These are phyloP conservation scores for Noctua comes DNA, from an alignment of 2,888 invertebrate species.

Conservation along the genomic window DNA sequence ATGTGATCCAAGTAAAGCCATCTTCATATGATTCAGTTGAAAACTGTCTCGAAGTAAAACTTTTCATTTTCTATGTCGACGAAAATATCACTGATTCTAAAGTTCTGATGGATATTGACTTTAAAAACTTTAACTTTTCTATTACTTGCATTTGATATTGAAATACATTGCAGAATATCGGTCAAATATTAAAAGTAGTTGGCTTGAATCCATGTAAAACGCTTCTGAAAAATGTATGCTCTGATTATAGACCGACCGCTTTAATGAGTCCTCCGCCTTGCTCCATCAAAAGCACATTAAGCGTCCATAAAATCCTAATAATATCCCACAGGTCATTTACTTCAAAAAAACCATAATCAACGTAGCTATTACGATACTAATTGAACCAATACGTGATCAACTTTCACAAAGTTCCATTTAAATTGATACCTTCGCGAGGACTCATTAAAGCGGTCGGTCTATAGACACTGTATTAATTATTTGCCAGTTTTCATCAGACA, in stretches of 20 bases:
- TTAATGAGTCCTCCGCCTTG: too few species aligned
- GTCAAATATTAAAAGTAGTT: background rate
- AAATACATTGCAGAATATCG: background rate
- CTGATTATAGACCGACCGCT: too few species aligned
- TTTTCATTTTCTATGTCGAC: conserved; percentile 37
- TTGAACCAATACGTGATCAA: too few species aligned
- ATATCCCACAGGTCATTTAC: too few species aligned
- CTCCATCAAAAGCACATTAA: too few species aligned
- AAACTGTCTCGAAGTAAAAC: conserved; percentile 7
- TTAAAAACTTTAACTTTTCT: conserved; percentile 25
- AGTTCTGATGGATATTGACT: conserved; percentile 32
- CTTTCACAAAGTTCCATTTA: too few species aligned
- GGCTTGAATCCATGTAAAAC: background rate
- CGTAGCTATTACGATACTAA: too few species aligned
- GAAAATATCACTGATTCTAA: conserved; percentile 36
- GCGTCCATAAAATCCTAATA: too few species aligned
- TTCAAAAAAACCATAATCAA: too few species aligned
- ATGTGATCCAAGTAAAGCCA: background rate
- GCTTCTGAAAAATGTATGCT: background rate
- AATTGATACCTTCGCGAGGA: too few species aligned
- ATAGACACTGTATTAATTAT: too few species aligned
- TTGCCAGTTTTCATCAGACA: background rate
- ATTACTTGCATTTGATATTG: background rate
- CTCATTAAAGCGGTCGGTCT: too few species aligned
- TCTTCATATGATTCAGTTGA: conserved; percentile 10